These are phyloP conservation scores for Itoplectis maculator DNA, from an alignment of 2,888 invertebrate genomes.

Conservation along the genomic window DNA sequence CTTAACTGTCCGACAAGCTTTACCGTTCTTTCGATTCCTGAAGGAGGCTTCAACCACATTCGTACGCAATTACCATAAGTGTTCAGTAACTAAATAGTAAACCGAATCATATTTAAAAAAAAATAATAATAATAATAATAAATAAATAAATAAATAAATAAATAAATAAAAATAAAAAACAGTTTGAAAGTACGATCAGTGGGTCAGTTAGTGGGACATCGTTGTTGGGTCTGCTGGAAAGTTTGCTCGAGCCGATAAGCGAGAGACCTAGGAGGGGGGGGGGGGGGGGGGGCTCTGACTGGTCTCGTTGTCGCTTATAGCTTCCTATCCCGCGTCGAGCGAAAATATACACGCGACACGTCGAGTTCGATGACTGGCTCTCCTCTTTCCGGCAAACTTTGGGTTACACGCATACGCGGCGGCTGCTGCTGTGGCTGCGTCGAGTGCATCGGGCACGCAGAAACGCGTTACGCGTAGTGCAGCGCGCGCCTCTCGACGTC, in stretches of 20 bases:
- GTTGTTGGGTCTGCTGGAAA: too few species aligned
- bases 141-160: too few species aligned
- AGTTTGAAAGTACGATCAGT: too few species aligned
- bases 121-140: too few species aligned
- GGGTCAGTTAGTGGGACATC: too few species aligned
- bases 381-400: conserved; percentile 24
- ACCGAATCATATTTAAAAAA: too few species aligned
- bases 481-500: conserved; percentile 60
- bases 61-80: too few species aligned
- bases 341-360: conserved; percentile 50
- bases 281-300: too few species aligned
- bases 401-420: conserved; percentile 34
- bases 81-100: too few species aligned
- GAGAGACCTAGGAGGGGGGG: too few species aligned
- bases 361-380: conserved; percentile 69
- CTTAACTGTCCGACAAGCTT: background rate
- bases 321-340: conserved; percentile 26
- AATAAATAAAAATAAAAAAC: too few species aligned
- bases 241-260: background rate
- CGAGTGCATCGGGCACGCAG: conserved; percentile 33
- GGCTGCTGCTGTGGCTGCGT: background rate
- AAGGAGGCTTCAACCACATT: background rate
- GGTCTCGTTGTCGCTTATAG: conserved; percentile 15
- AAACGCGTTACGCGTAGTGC: conserved; percentile 12
- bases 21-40: background rate